phyloP scores from a whole-genome alignment of 2,113 vertebrate genomes.

The Clinocottus analis region DNA sequence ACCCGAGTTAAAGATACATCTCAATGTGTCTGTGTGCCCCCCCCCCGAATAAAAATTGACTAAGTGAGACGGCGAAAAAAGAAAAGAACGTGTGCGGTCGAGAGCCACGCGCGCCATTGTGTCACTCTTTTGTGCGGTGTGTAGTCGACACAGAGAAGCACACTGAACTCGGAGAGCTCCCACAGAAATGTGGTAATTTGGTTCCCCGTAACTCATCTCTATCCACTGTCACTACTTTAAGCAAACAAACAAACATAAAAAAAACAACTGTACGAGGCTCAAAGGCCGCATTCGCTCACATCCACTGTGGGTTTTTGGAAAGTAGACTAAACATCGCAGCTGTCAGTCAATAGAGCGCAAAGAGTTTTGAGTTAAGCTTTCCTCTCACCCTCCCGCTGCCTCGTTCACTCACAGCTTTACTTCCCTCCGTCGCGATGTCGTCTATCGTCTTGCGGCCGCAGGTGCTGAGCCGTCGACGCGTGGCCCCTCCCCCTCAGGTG shows the following conservation, averaged over 20 bases:
- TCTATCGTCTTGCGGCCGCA: constrained; percentile 59
- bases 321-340: constrained; percentile 13
- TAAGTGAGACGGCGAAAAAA: constrained; percentile 32
- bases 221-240: background rate
- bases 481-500: constrained; percentile 66
- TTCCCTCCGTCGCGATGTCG: constrained; percentile 47
- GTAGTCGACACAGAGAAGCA: constrained; percentile 1
- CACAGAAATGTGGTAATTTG: constrained; percentile 16
- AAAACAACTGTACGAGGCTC: background rate
- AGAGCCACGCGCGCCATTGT: constrained; percentile 5
- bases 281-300: background rate
- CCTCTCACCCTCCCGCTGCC: constrained; percentile 15
- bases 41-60: constrained; percentile 27
- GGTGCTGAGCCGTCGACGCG: constrained; percentile 63
- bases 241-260: background rate
- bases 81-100: constrained; percentile 4
- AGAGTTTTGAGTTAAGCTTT: constrained; percentile 7
- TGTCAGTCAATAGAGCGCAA: constrained; percentile 22
- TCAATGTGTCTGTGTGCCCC: constrained; percentile 46
- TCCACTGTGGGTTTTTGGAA: background rate
- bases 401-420: constrained; percentile 52
- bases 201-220: background rate
- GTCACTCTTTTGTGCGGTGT: constrained; percentile 17
- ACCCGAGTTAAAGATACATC: constrained; percentile 46
- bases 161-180: background rate